Conservation (phyloP, 2,888 invertebrate genomes). For the Tenthredo distinguenda region DNA sequence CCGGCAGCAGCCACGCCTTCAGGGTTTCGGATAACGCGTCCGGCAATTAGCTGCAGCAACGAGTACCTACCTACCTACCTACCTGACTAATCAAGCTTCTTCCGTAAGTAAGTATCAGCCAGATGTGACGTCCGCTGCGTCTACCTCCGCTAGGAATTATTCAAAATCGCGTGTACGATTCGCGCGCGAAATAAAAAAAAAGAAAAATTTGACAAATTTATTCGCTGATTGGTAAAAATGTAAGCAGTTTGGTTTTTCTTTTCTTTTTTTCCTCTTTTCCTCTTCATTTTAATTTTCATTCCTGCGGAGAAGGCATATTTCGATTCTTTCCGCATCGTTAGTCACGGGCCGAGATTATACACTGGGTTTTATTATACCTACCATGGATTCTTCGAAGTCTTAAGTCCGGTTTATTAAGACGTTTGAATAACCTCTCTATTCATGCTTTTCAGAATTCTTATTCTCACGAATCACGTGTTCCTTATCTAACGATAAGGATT, state of each 20-base stretch:
- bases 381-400: background rate
- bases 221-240: background rate
- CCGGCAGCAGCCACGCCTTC: conserved; percentile 32
- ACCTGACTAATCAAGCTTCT: conserved; percentile 44
- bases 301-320: background rate
- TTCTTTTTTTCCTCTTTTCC: too few relatives aligned
- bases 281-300: background rate
- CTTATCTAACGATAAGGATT: background rate
- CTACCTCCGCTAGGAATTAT: background rate
- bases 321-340: background rate
- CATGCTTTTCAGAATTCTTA: background rate
- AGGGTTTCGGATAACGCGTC: conserved; percentile 46
- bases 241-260: background rate
- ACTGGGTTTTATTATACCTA: background rate
- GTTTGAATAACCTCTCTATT: background rate
- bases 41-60: conserved; percentile 46
- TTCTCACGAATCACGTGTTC: background rate
- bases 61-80: conserved; percentile 21
- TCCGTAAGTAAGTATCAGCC: conserved; percentile 2
- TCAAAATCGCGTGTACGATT: background rate
- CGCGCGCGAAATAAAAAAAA: background rate
- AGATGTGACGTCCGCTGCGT: background rate
- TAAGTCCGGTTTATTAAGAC: background rate
- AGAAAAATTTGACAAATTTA: background rate
- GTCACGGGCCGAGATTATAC: background rate